Evolutionary conservation across 2,797 vertebrate genomes (phyloP), one percentile per base, ranked within the genome.

Genomic region (Dallia pectoralis): DNA sequence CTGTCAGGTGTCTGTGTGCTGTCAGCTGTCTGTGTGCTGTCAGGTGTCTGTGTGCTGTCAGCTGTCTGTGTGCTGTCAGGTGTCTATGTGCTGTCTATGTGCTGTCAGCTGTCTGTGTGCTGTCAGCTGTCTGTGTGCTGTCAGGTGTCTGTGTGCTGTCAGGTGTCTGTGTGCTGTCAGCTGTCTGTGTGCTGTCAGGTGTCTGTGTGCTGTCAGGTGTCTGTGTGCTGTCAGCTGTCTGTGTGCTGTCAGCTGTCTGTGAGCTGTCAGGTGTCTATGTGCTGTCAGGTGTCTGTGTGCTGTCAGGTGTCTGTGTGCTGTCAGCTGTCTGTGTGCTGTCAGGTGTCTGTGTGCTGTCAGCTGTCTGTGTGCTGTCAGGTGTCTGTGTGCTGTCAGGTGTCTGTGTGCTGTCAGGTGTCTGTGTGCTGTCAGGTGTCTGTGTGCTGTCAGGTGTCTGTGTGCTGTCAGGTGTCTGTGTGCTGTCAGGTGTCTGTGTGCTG

Each of bases 401-500:
- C 53, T 12, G 12, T 59, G n/a, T n/a, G n/a, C n/a, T n/a, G n/a
- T n/a, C n/a, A n/a, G n/a, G n/a, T n/a, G n/a, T n/a, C n/a, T n/a
- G n/a, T n/a, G 22, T 11, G 3, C 53, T 59, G 40, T 44, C 11
- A 1, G 40, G 2, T 44, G 53, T 27, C 53, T 36, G 18, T 32
- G 63, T 69, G 40, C 73, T 44, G 3, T 44, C 7, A 9, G n/a
- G 22, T 56, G 53, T 56, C 9, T 22, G 22, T 56, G 8, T n/a
- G 8, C 9, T 11, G 53, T 56, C 16, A 56, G n/a, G 8, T 22
- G n/a, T 56, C 53, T 25, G 11, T 56, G 53, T 2, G 2, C 53
- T 56, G 93, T 74, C 53, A 44, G 12, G 6, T 80, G 69, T 73
- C 27, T 40, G 15, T 32, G 63, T 70, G 40, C 73, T 4, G 40